Evolutionary conservation across 2,113 vertebrate genomes (phyloP), one percentile per base, ranked within the genome.

Genomic region (Galeopterus variegatus): DNA sequence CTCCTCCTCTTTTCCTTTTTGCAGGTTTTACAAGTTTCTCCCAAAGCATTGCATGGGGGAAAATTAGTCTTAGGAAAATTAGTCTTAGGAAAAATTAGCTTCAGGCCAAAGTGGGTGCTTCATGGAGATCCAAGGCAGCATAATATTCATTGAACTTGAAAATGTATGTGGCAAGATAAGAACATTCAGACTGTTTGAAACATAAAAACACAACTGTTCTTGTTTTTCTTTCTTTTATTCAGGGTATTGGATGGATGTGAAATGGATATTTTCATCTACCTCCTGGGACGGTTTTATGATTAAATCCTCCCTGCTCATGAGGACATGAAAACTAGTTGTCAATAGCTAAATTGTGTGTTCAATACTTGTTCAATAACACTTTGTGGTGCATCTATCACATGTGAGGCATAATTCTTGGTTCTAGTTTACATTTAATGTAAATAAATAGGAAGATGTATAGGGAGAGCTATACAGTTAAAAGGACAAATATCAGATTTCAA

Each of bases 401-500:
- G 45, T 64, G 15, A 86, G 67, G 24, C 28, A 83, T 81, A 90
- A 64, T 69, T 94, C 41, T 64, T 81, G 67, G 69, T 60, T 69
- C 58, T 81, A 62, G 73, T 88, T 97, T 88, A 80, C 19, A 64
- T 83, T 95, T 93, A 65, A 54, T 76, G 31, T 76, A 81, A 88
- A 88, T 18, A 14, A 93, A 41, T 56, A 85, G 31, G 33, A 62
- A 86, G 19, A 67, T 17, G 0, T 88, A 60, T n/a, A 70, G 33
- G 23, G 33, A 89, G 80, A 86, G 21, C 23, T 48, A 36, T 64
- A 60, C 4, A 67, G 58, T 83, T 89, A 73, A 14, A 90, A 94
- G 83, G 83, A 70, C 15, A 85, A 76, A 75, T 54, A 54, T 52
- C 12, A 85, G 24, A 83, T 72, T 96, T 95, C 3, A 36, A 75